Evolutionary conservation across 2,113 vertebrate genomes (phyloP).

Genomic region (Osmerus eperlanus): DNA sequence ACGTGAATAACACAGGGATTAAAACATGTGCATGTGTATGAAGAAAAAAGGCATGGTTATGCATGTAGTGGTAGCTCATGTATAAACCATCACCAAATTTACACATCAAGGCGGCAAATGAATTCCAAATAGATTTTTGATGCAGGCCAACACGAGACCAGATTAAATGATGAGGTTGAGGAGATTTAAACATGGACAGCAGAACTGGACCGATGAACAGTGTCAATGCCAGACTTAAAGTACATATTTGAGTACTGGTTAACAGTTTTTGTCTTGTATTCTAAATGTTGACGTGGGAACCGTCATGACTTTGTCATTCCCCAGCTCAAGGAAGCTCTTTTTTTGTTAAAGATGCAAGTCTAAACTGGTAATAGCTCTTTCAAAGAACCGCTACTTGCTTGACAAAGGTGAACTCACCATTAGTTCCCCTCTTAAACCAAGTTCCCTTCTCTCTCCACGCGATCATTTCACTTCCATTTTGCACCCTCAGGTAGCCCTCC

Average conservation of each 20-base stretch:
- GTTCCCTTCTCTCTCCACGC: no score
- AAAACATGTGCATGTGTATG: conserved; percentile 26
- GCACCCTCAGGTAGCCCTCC: conserved; percentile 36
- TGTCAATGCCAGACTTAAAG: conserved; percentile 20
- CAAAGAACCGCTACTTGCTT: not conserved
- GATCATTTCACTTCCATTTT: conserved; percentile 21
- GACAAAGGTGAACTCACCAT: conserved; percentile 10
- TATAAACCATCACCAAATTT: conserved; percentile 73
- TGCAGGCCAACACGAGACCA: conserved; percentile 65
- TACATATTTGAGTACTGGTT: not conserved
- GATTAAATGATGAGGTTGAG: conserved; percentile 67
- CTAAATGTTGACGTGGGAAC: not conserved
- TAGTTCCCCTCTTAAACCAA: not conserved
- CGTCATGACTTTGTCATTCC: no score
- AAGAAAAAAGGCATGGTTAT: conserved; percentile 54
- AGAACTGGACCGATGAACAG: conserved; percentile 16
- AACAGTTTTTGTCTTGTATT: not conserved
- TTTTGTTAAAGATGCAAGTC: not conserved
- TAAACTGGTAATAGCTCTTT: not conserved
- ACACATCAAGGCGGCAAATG: conserved; percentile 74
- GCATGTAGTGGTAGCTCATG: conserved; percentile 63
- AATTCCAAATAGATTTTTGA: conserved; percentile 68
- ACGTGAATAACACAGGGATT: conserved; percentile 43
- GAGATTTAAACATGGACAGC: conserved; percentile 39
- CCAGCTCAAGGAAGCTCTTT: not conserved